Evolutionary conservation across 2,888 invertebrate genomes (phyloP).

Genomic region (Orthosia incerta): DNA sequence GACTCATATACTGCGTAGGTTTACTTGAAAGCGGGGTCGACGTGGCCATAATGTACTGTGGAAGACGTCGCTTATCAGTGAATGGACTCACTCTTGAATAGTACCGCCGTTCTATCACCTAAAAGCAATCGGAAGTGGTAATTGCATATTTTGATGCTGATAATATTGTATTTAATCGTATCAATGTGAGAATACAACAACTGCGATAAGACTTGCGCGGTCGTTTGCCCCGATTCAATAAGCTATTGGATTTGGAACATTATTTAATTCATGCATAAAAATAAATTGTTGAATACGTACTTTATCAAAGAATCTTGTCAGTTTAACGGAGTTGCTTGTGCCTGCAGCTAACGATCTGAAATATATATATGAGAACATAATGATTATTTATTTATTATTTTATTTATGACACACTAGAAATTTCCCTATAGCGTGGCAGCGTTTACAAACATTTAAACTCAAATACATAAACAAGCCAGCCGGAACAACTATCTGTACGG

Average conservation of each 20-base stretch:
- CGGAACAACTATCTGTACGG: no score
- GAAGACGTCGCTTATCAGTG: constrained; percentile 87
- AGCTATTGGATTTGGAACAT: background rate
- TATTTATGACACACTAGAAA: no score
- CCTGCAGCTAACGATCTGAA: constrained; percentile 97
- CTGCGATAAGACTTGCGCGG: background rate
- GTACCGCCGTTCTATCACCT: constrained; percentile 90
- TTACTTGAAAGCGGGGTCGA: constrained; percentile 84
- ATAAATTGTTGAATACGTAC: constrained; percentile 74
- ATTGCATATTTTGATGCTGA: constrained; percentile 2
- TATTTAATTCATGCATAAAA: background rate
- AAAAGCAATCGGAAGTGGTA: constrained; percentile 20
- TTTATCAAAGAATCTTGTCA: constrained; percentile 98
- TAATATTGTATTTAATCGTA: background rate
- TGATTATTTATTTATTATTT: background rate
- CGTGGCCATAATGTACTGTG: constrained; percentile 82
- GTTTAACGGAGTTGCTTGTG: constrained; percentile 97
- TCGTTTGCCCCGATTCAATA: background rate
- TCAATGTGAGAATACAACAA: background rate
- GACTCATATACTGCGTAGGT: constrained; percentile 87
- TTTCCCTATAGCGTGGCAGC: no score
- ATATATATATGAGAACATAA: constrained; percentile 43
- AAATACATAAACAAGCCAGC: no score
- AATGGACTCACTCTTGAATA: constrained; percentile 89
- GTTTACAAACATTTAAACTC: background rate